A percentile compares a stretch with the other conserved stretches of the same genome.
Evolutionary conservation across 2,797 vertebrate genomes (phyloP).

Genomic region (Sebastiscus albofasciatus): DNA sequence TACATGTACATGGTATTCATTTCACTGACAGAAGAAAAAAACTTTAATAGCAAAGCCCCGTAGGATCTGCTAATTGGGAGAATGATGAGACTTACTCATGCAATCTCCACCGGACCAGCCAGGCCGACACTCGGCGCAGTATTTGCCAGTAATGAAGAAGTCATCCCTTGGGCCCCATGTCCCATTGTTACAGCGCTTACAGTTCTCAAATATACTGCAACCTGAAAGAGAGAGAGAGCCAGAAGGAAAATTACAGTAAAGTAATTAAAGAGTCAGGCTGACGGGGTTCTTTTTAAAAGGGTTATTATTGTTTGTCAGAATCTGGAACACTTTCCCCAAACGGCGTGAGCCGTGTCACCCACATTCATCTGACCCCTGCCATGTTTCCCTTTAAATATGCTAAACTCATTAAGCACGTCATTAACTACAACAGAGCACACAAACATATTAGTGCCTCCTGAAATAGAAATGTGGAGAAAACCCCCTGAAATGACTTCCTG

Average conservation of each 20-base stretch:
- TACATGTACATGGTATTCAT: conserved; percentile 6
- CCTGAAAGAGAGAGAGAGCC: conserved; percentile 78
- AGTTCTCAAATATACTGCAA: conserved; percentile 98
- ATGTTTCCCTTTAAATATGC: conserved; percentile 58
- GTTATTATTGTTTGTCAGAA: neutral
- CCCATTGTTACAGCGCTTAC: conserved; percentile 94
- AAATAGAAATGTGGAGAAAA: conserved; percentile 60
- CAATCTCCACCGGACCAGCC: conserved; percentile 98
- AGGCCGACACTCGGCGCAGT: conserved; percentile 92
- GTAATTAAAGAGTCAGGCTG: neutral
- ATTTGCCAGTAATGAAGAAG: conserved; percentile 94
- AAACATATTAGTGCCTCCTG: conserved; percentile 43
- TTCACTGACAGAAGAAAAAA: conserved; percentile 1
- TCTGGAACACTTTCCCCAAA: neutral
- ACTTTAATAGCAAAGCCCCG: neutral
- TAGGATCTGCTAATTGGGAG: neutral
- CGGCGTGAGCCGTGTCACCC: neutral
- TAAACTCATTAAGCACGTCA: conserved; percentile 63
- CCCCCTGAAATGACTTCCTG: conserved; percentile 29
- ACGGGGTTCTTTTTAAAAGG: neutral
- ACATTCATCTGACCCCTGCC: neutral
- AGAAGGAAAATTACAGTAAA: neutral
- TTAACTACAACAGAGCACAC: conserved; percentile 29
- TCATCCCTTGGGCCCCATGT: conserved; percentile 94
- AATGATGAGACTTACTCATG: conserved; percentile 87